Evolutionary conservation across 2,113 vertebrate genomes (phyloP), one percentile per base, ranked within the genome.

Genomic region (Amblyopsis rosae): DNA sequence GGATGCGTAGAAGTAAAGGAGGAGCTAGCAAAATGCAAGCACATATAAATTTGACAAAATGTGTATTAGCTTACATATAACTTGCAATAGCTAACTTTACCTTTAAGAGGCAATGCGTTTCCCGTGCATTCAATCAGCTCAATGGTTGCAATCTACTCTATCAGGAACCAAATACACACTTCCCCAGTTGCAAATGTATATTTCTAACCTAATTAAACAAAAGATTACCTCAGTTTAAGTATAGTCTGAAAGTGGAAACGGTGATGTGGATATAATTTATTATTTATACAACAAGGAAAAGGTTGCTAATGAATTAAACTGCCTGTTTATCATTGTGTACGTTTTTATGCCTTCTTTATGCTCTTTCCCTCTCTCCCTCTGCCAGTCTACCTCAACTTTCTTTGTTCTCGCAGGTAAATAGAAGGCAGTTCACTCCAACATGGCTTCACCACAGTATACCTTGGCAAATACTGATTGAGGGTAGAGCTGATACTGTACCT

Each of bases 371-470:
- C 59, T 56, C 63, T 70, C 64, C 66, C 68, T 72, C 67, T 78
- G 78, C 76, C 83, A 84, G 82, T 26, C 26, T 26, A 26, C 75
- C 77, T 80, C 83, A 11, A 46, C 72, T 82, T 63, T 67, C 81
- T 89, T 86, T 88, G 81, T 88, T 88, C 82, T 76, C 71, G 61
- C 77, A 81, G 82, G 75, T 65, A 78, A 78, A 64, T 62, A 76
- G 78, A 70, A 76, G 85, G 76, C 70, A 69, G 74, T 70, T 15
- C 26, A 67, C 73, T 77, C 49, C 26, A 46, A 62, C 61, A 33
- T 64, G 1, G 71, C 72, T 54, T 81, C 51, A 5, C 81, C 54
- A 79, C 70, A 67, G 61, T 55, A 80, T 73, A 15, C 60, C 49
- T 62, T 78, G 82, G 84, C 69, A 80, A 62, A 81, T 15, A 71